Evolutionary conservation across 2,113 vertebrate species (phyloP), one percentile per base, ranked within the genome.

Genomic region (Lasiurus borealis): DNA sequence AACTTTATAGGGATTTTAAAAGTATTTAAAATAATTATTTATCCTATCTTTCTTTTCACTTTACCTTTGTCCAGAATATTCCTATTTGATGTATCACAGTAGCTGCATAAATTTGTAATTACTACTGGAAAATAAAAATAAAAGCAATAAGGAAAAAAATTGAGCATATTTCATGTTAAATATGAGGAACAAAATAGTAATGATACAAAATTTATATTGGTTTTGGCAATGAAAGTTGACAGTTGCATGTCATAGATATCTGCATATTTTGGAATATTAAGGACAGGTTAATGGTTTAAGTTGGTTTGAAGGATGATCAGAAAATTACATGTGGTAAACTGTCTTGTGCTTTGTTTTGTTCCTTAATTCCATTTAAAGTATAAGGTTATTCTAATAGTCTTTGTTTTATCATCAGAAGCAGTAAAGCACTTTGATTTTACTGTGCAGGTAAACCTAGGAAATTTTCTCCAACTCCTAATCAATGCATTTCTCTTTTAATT

Each of bases 1-100:
- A 50, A 84, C 27, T 87, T 90, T 85, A 84, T n/a, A 48, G 7
- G 46, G n/a, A 52, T 66, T 89, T 71, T 54, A 83, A 77, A 81
- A 86, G 2, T 73, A 77, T 59, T 81, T 73, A n/a, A 77, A 83
- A 48, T 71, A 10, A 21, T 93, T 23, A 5, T 50, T 50, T 88
- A 3, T 64, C 31, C 50, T 80, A 75, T 10, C 1, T 16, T 57
- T 52, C 3, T 8, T 78, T 78, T 59, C 6, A 19, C 2, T 2
- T 85, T 85, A 52, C 2, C 6, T 68, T 25, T 40, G 90, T 31
- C 9, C 44, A 73, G 16, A 27, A 8, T 76, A 29, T 57, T 93
- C 25, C 91, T 85, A 69, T 71, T 77, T 94, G 15, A 76, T 71
- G 19, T 86, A 48, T 85, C 9, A 46, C 5, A 36, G 52, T 62